Evolutionary conservation across 1,140 invertebrate genomes (phyloP), one percentile per base, ranked within the genome.

Genomic region (Latrodectus geometricus): DNA sequence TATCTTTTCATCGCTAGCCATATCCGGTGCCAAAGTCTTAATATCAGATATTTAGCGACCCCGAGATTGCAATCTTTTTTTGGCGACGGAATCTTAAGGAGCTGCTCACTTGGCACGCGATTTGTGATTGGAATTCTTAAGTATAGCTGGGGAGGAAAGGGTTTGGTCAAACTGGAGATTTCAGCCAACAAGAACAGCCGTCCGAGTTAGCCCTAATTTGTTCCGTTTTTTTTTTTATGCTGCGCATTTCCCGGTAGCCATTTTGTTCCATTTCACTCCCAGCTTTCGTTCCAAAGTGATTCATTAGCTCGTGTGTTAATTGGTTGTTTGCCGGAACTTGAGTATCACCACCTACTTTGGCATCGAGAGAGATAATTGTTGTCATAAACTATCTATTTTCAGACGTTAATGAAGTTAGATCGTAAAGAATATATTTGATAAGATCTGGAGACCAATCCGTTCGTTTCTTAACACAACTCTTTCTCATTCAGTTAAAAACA

Each of bases 11-110:
- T 76, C 74, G 74, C 54, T 76, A 76, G 74, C 74, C 74, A 35
- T 76, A 76, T 76, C 74, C 74, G 74, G 74, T 76, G 74, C 54
- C 54, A 61, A 76, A 76, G 74, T 61, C 74, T 76, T 76, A 76
- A 76, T 76, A 21, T 76, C 11, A 50, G 74, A 56, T 35, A 76
- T 76, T 76, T 76, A 76, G 74, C 52, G 74, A 76, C 74, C 15
- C 50, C 15, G 50, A 61, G 74, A 76, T 76, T 76, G 11, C 56
- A 23, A 76, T 76, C 74, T 76, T 9, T 35, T 35, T 17, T 21
- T 56, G n/a, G 15, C 17, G 74, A 48, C 21, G 54, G 74, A 14
- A 56, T 20, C 74, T 15, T 14, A 76, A 76, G 54, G 17, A 52
- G 50, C 23, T 52, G 50, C 52, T 52, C 74, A 54, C 74, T n/a